phyloP scores from a whole-genome alignment of 2,888 invertebrate species.

The Neelides folsomi region DNA sequence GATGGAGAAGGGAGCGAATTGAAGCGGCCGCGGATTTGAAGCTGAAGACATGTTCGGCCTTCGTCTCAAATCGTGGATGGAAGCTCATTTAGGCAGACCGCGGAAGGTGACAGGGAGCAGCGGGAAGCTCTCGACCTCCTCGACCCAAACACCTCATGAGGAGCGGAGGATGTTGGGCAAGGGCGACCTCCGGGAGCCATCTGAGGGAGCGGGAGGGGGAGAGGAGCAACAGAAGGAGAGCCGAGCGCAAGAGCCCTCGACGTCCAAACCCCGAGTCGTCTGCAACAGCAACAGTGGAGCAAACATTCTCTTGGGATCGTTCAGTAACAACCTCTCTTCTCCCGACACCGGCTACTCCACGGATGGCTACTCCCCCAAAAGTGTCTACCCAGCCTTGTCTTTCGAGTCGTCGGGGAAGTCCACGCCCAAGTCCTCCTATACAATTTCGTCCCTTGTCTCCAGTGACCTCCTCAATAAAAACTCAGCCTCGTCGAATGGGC shows the following conservation, averaged over 20 bases:
- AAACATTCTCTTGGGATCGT: slow-evolving; percentile 25
- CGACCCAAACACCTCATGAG: too few species aligned
- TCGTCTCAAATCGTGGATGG: slow-evolving; percentile 34
- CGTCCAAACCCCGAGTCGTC: slow-evolving; percentile 9
- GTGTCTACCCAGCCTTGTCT: slow-evolving; percentile 30
- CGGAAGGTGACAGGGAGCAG: slow-evolving; percentile 7
- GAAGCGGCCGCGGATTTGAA: too few species aligned
- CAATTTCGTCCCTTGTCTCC: slow-evolving; percentile 30
- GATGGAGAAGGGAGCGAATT: too few species aligned
- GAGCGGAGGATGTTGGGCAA: not conserved
- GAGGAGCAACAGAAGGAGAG: not conserved
- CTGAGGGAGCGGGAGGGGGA: not conserved
- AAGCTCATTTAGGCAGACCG: slow-evolving; percentile 32
- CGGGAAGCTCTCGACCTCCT: not conserved
- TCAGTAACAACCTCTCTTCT: slow-evolving; percentile 30
- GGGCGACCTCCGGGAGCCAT: slow-evolving; percentile 3
- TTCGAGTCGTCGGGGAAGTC: slow-evolving; percentile 28
- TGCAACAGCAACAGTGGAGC: slow-evolving; percentile 16
- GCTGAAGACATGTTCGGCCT: slow-evolving; percentile 31
- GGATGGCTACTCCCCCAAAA: slow-evolving; percentile 33
- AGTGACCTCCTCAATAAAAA: slow-evolving; percentile 24
- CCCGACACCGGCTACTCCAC: slow-evolving; percentile 33
- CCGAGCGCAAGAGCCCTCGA: not conserved
- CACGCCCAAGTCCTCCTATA: slow-evolving; percentile 29
- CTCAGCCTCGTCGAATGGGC: slow-evolving; percentile 24